Evolutionary conservation across 53 echinoderm and acorn worm species (phyloP), one percentile per base, ranked within the genome.

Genomic region (Henricia sp.): DNA sequence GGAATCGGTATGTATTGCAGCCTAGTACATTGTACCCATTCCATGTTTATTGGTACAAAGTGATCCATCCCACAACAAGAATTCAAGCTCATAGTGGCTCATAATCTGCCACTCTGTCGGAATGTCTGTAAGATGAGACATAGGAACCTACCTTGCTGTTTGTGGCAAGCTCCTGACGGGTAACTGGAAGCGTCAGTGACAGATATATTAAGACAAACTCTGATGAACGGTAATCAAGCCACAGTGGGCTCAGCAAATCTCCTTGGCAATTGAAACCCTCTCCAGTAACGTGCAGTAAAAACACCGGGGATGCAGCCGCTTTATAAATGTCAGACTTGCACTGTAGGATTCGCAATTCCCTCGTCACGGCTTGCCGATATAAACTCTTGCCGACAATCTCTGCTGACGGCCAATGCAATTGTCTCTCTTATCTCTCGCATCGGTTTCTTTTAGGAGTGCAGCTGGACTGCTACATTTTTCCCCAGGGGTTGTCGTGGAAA

Each of bases 391-490:
- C 25, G 3, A 17, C 11, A 12, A 12, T 60, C 30, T 60, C 11
- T 60, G 62, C 33, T 30, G 8, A 13, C 17, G 11, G 33, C 13
- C 44, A 9, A 13, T 6, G 44, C 54, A 16, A 21, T 13, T 54
- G 54, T 54, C 17, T n/a, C n/a, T 54, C 20, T 54, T 54, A 54
- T 54, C 19, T 54, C 20, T 21, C 13, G 54, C 54, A 13, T 24
- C 26, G 33, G 14, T 48, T 13, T 14, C 58, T 38, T 17, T 57
- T 26, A n/a, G n/a, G n/a, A 37, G 57, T 59, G 16, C 16, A 52
- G 11, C 19, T 54, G 76, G 76, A 76, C 76, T 76, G 37, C 57
- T 58, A 57, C 76, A 76, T 42, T 76, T 16, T 27, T 27, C 40
- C 13, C 8, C 20, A 76, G 76, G 41, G 76, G 76, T 17, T 58